Conservation (phyloP, 2,888 invertebrate genomes). For the Heteromyza rotundicornis region DNA sequence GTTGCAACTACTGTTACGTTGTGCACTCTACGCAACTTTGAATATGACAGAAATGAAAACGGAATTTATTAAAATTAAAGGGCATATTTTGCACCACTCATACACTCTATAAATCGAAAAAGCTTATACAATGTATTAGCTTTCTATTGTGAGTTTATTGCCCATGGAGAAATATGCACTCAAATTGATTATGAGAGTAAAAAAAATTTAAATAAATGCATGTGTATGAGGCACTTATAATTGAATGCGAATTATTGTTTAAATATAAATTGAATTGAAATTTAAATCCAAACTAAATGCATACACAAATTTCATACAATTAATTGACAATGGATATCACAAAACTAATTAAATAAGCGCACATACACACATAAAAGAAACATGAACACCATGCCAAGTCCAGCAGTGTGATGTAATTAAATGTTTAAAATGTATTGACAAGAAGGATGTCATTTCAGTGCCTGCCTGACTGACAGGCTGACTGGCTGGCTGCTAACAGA, state of each 20-base stretch:
- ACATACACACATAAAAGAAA: neutral
- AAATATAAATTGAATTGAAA: too few relatives aligned
- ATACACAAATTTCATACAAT: neutral
- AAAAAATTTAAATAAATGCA: neutral
- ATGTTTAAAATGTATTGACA: too few relatives aligned
- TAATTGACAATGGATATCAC: neutral
- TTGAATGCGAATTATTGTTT: neutral
- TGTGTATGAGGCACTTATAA: neutral
- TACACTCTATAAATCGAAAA: too few relatives aligned
- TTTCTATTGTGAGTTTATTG: neutral
- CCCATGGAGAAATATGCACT: neutral
- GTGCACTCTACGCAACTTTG: neutral
- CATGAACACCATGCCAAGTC: too few relatives aligned
- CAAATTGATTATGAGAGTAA: neutral
- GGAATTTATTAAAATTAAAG: slow-evolving; percentile 18
- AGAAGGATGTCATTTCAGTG: too few relatives aligned
- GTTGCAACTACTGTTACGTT: neutral
- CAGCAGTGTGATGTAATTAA: too few relatives aligned
- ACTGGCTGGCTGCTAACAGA: too few relatives aligned
- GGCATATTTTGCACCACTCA: too few relatives aligned
- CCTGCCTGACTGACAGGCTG: too few relatives aligned
- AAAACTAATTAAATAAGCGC: neutral
- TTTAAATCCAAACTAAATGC: too few relatives aligned
- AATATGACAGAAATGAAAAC: slow-evolving; percentile 11
- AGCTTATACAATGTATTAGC: slow-evolving; percentile 4